Evolutionary conservation across 2,113 vertebrate species (phyloP).

Genomic region (Pithys albifrons): DNA sequence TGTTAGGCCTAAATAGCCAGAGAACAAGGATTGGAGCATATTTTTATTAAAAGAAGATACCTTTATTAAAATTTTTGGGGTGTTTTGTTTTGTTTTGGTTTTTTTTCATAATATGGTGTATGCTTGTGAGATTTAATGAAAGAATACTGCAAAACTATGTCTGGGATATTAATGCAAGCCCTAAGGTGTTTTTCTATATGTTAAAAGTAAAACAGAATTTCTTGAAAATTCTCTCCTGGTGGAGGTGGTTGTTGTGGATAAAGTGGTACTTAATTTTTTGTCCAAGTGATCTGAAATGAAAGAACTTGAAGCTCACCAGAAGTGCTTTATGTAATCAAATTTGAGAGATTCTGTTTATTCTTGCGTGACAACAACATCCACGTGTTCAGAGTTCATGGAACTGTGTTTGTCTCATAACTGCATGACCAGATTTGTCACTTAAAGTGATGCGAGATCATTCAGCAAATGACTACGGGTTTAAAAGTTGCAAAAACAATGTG

Average conservation of each 20-base stretch:
- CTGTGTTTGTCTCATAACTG: not conserved
- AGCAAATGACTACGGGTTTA: not conserved
- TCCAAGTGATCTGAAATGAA: not conserved
- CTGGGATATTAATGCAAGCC: not conserved
- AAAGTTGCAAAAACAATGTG: not conserved
- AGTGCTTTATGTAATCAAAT: not conserved
- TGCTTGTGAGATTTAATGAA: not conserved
- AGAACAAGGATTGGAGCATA: not conserved
- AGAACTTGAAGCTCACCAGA: not conserved
- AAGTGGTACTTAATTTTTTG: not conserved
- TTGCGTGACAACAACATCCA: not conserved
- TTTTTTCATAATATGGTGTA: not conserved
- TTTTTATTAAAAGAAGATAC: not conserved
- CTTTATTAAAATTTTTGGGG: not conserved
- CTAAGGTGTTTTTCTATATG: not conserved
- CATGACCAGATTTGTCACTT: accelerated
- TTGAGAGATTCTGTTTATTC: not conserved
- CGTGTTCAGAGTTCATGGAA: not conserved
- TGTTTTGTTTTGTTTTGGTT: not conserved
- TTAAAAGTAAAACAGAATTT: not conserved
- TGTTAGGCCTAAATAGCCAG: not conserved
- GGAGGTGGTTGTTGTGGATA: not conserved
- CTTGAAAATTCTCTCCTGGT: not conserved
- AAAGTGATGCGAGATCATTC: not conserved
- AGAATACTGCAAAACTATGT: not conserved